Conservation (phyloP, 2,113 vertebrate species). For the Solea senegalensis region DNA sequence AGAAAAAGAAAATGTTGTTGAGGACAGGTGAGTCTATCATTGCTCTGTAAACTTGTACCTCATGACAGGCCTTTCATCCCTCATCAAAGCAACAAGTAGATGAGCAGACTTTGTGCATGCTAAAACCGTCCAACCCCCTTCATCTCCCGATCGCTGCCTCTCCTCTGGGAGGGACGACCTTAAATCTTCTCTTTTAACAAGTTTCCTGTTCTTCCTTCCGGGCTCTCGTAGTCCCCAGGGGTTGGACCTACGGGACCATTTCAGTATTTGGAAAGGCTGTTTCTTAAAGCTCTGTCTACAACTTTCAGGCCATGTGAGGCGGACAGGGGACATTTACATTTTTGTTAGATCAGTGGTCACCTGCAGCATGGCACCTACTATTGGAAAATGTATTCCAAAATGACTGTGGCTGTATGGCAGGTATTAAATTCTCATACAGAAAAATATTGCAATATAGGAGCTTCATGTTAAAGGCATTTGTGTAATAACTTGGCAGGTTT, state of each 20-base stretch:
- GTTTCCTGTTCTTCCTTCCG: slow-evolving; percentile 82
- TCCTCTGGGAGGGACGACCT: slow-evolving; percentile 74
- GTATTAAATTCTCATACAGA: slow-evolving; percentile 16
- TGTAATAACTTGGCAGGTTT: background rate
- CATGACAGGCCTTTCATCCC: slow-evolving; percentile 87
- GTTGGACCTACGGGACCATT: slow-evolving; percentile 51
- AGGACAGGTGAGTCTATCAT: slow-evolving; percentile 79
- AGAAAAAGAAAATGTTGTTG: slow-evolving; percentile 53
- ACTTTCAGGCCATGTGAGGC: slow-evolving; percentile 37
- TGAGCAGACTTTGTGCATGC: slow-evolving; percentile 81
- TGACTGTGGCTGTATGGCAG: slow-evolving; percentile 5
- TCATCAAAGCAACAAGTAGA: slow-evolving; percentile 93
- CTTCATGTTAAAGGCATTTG: slow-evolving; percentile 8
- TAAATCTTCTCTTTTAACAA: slow-evolving; percentile 90
- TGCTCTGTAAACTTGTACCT: slow-evolving; percentile 79
- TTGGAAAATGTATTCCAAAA: slow-evolving; percentile 20
- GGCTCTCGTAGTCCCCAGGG: slow-evolving; percentile 61
- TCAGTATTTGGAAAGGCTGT: slow-evolving; percentile 49
- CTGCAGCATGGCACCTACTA: slow-evolving; percentile 5
- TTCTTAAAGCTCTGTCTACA: slow-evolving; percentile 49
- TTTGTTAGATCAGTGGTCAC: slow-evolving; percentile 20
- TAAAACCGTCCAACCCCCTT: slow-evolving; percentile 68
- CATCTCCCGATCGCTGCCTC: slow-evolving; percentile 67
- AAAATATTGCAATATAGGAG: background rate
- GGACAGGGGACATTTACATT: slow-evolving; percentile 43